Base-by-base conservation (phyloP, 1,140 invertebrate species). In the Copidosoma floridanum region DNA sequence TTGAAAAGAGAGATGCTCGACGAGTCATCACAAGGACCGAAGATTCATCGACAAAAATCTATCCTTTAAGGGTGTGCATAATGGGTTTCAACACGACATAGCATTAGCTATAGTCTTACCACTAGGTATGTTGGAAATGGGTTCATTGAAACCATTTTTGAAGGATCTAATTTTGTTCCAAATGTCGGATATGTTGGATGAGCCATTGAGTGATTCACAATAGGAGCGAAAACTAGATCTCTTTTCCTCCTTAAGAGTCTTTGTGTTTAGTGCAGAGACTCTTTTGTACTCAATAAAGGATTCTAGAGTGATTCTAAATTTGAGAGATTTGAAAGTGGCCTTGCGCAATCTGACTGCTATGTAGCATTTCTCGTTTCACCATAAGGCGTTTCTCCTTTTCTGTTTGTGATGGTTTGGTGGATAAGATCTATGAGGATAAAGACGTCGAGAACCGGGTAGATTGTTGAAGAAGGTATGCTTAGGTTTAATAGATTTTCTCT, bases 361-460 rank as follows among this genome's bases (percentile, higher is more conserved):
- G 10, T 23, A 10, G 35, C 55, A 57, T 2, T 57, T 32, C 5
- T 46, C 41, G 21, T 57, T 41, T 43, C 43, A 57, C 29, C 55
- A 44, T 1, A 18, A 23, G n/a, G n/a, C n/a, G n/a, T n/a, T n/a
- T n/a, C n/a, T n/a, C n/a, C n/a, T n/a, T n/a, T n/a, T n/a, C n/a
- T n/a, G n/a, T n/a, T n/a, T n/a, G n/a, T n/a, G n/a, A n/a, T n/a
- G n/a, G n/a, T n/a, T n/a, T n/a, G n/a, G n/a, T n/a, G n/a, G n/a
- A n/a, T n/a, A n/a, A n/a, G n/a, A n/a, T n/a, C n/a, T n/a, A n/a
- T n/a, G n/a, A n/a, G n/a, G n/a, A n/a, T n/a, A n/a, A n/a, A n/a
- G n/a, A n/a, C n/a, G n/a, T n/a, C n/a, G n/a, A n/a, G n/a, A n/a
- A n/a, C n/a, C n/a, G n/a, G n/a, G n/a, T n/a, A n/a, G n/a, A n/a